Evolutionary conservation across 2,797 vertebrate species (phyloP).

Genomic region (Propithecus deckenii): DNA sequence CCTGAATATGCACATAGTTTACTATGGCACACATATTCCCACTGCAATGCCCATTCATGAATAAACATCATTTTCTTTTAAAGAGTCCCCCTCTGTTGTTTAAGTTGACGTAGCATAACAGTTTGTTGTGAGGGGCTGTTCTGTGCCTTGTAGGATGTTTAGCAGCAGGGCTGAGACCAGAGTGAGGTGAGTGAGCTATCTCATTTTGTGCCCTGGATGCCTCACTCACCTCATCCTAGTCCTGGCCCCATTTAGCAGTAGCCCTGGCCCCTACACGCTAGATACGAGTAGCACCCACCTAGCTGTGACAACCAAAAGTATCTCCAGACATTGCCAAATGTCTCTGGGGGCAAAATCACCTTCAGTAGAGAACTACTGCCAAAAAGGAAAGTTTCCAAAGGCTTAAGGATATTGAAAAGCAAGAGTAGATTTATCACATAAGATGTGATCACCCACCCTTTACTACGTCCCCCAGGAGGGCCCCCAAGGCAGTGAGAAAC

Average conservation of each 20-base stretch:
- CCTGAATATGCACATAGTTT: neutral
- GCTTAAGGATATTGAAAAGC: too few relatives aligned
- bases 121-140: neutral
- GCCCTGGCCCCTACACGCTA: neutral
- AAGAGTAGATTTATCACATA: neutral
- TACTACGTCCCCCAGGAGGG: neutral
- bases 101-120: neutral
- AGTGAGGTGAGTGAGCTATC: neutral
- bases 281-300: neutral
- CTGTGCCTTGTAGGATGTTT: neutral
- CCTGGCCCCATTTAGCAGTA: neutral
- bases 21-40: neutral
- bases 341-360: neutral
- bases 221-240: neutral
- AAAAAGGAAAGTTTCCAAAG: neutral
- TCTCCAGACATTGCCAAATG: neutral
- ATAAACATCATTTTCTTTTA: neutral
- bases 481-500: neutral
- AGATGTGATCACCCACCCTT: neutral
- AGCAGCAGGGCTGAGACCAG: neutral
- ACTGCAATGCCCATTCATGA: neutral
- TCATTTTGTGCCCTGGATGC: neutral
- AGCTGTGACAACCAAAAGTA: neutral
- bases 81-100: neutral
- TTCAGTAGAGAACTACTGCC: neutral